Percentiles rank a stretch among this genome's conserved stretches.
Conservation (phyloP, 2,888 invertebrate genomes). For the Hydraecia micacea region DNA sequence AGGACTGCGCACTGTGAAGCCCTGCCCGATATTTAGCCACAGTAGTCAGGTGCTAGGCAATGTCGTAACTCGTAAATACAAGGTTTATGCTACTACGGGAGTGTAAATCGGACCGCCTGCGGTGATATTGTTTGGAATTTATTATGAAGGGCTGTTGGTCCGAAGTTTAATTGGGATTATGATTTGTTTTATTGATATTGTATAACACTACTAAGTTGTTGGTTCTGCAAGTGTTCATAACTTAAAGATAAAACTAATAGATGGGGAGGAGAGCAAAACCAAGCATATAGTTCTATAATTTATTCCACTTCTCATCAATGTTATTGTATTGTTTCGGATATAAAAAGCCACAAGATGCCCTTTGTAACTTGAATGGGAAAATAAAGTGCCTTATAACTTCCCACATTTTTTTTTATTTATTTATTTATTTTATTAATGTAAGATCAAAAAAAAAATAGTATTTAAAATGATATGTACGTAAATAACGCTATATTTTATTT, state of each 20-base stretch:
- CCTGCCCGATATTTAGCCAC: slow-evolving; percentile 59
- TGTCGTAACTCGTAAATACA: slow-evolving; percentile 64
- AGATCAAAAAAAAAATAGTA: too few species aligned
- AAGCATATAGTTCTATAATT: background rate
- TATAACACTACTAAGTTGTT: background rate
- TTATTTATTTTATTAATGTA: too few species aligned
- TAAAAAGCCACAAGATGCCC: too few species aligned
- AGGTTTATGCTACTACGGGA: slow-evolving; percentile 47
- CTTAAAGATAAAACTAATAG: background rate
- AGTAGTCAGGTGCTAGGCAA: slow-evolving; percentile 35
- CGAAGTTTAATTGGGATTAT: slow-evolving; percentile 46
- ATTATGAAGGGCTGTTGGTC: slow-evolving; percentile 35
- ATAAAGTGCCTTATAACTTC: background rate
- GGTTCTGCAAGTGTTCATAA: background rate
- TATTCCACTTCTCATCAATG: background rate
- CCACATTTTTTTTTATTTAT: background rate
- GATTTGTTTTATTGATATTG: slow-evolving; percentile 41
- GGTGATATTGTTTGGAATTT: slow-evolving; percentile 47
- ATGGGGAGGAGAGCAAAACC: background rate
- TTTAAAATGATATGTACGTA: too few species aligned
- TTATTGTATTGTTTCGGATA: background rate
- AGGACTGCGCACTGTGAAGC: slow-evolving; percentile 51
- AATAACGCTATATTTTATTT: too few species aligned
- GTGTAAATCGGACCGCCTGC: slow-evolving; percentile 47
- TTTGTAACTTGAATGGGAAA: background rate